Evolutionary conservation across 1,140 invertebrate genomes (phyloP).

Genomic region (Drosophila saltans): DNA sequence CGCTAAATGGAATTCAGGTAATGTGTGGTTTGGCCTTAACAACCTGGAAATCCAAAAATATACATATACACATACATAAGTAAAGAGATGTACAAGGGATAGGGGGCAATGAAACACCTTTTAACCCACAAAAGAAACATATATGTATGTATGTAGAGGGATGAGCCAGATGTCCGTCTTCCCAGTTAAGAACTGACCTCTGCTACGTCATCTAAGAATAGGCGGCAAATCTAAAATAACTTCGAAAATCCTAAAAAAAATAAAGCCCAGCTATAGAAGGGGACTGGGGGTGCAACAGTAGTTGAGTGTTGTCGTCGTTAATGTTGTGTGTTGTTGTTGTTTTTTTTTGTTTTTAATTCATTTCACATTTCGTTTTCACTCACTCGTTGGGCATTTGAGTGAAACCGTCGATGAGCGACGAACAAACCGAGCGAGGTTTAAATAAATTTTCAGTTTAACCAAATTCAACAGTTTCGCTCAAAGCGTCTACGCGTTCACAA

Average conservation of each 20-base stretch:
- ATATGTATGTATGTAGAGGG: not conserved
- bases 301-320: not conserved
- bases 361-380: slow-evolving; percentile 37
- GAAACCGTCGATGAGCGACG: slow-evolving; percentile 30
- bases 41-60: slow-evolving; percentile 16
- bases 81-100: not conserved
- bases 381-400: slow-evolving; percentile 42
- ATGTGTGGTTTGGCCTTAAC: not conserved
- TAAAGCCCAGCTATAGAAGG: not conserved
- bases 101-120: slow-evolving; percentile 16
- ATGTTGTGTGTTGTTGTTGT: not conserved
- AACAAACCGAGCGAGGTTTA: slow-evolving; percentile 63
- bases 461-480: slow-evolving; percentile 77
- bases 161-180: slow-evolving; percentile 3
- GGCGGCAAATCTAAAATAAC: not conserved
- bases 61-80: too few relatives aligned
- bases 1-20: slow-evolving; percentile 15
- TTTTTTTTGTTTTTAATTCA: slow-evolving; percentile 2
- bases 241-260: not conserved
- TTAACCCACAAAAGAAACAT: not conserved
- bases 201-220: slow-evolving; percentile 11
- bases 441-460: slow-evolving; percentile 76
- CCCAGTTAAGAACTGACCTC: slow-evolving; percentile 10
- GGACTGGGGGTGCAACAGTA: not conserved
- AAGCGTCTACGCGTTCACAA: slow-evolving; percentile 76